Percentiles rank a stretch among this genome's conserved stretches.
These are phyloP conservation scores for Phylloscopus trochiloides DNA, from an alignment of 2,113 vertebrate species.

Conservation along the genomic window DNA sequence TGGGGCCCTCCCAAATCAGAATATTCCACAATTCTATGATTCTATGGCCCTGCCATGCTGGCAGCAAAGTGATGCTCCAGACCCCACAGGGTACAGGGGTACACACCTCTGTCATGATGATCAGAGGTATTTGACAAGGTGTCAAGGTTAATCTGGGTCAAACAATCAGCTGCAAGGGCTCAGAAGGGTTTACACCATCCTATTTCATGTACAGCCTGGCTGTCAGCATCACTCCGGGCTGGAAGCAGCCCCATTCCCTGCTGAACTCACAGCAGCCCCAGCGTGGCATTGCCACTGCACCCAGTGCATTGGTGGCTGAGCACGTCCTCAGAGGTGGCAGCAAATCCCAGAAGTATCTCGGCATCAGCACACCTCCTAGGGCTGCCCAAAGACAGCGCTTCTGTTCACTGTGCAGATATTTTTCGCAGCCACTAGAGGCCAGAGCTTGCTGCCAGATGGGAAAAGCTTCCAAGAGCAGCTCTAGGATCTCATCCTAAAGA, in stretches of 20 bases:
- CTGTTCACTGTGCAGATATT: background rate
- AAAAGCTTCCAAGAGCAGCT: background rate
- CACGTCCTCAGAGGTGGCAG: rapidly evolving
- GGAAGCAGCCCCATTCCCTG: background rate
- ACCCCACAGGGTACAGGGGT: rapidly evolving
- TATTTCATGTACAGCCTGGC: background rate
- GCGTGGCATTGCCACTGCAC: rapidly evolving
- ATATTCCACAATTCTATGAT: background rate
- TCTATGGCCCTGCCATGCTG: rapidly evolving
- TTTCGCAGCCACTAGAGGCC: conserved; percentile 19
- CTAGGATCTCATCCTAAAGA: background rate
- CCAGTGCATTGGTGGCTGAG: background rate
- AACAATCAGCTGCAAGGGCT: background rate
- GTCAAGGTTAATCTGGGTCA: background rate
- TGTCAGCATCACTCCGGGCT: background rate
- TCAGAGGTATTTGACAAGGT: background rate
- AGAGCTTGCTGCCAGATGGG: background rate
- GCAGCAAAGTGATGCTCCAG: background rate
- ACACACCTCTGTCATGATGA: rapidly evolving
- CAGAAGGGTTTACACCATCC: background rate
- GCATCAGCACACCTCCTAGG: rapidly evolving
- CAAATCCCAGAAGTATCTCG: background rate
- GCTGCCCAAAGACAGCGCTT: background rate
- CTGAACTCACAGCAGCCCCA: background rate
- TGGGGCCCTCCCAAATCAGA: background rate